Conservation (phyloP, 2,797 vertebrate species). For the Danio tinwini region DNA sequence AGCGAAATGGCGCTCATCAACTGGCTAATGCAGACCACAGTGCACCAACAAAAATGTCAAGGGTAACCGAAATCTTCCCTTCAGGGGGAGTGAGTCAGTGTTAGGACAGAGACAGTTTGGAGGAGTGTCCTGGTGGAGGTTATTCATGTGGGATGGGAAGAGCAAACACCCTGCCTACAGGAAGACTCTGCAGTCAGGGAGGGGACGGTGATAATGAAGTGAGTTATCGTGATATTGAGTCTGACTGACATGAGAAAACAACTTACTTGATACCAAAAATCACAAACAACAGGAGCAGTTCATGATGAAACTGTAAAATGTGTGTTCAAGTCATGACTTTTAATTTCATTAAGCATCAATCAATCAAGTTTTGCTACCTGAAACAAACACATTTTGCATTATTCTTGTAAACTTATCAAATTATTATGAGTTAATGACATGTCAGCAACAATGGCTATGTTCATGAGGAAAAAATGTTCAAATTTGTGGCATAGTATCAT, state of each 20-base stretch:
- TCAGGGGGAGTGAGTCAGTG: conserved; percentile 8
- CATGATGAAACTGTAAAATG: background rate
- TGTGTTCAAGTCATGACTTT: too few species aligned
- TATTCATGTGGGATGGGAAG: conserved; percentile 40
- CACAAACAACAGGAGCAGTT: background rate
- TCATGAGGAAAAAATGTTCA: too few species aligned
- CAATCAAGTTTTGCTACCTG: too few species aligned
- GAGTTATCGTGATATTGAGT: background rate
- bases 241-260: background rate
- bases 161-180: conserved; percentile 46
- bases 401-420: too few species aligned
- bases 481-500: too few species aligned
- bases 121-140: conserved; percentile 12
- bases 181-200: conserved; percentile 36
- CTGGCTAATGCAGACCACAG: background rate
- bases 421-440: too few species aligned
- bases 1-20: background rate
- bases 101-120: conserved; percentile 39
- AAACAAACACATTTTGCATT: too few species aligned
- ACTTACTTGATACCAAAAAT: background rate
- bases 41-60: conserved; percentile 10
- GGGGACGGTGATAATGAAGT: conserved; percentile 12
- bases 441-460: too few species aligned
- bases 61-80: conserved; percentile 35
- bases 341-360: too few species aligned